phyloP scores from a whole-genome alignment of 1,140 invertebrate genomes.

The Drosophila lacertosa region DNA sequence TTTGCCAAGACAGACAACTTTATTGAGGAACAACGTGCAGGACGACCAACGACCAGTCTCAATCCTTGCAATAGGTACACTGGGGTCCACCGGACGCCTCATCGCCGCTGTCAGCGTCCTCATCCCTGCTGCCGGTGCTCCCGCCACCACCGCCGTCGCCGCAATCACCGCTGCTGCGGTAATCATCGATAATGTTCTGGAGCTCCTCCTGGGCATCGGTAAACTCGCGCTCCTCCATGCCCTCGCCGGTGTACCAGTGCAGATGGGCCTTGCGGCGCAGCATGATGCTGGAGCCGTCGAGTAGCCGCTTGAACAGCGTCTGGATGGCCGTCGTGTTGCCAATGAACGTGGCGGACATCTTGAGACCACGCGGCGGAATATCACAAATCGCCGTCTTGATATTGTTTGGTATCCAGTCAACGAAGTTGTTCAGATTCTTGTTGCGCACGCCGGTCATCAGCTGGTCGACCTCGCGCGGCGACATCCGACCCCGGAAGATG shows the following conservation, averaged over 20 bases:
- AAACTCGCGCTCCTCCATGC: constrained; percentile 92
- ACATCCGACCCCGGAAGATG: constrained; percentile 90
- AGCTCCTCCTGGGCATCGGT: constrained; percentile 87
- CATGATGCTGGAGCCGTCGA: constrained; percentile 90
- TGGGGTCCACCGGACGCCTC: constrained; percentile 2
- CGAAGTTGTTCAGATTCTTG: constrained; percentile 90
- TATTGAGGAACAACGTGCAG: too few species aligned
- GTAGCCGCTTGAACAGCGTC: constrained; percentile 90
- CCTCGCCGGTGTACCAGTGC: constrained; percentile 90
- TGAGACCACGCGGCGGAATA: constrained; percentile 88
- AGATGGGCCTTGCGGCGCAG: constrained; percentile 94
- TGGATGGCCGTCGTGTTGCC: constrained; percentile 90
- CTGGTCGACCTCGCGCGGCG: constrained; percentile 87
- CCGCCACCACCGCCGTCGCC: constrained; percentile 1
- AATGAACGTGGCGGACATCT: constrained; percentile 89
- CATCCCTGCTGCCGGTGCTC: neutral
- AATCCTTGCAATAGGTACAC: constrained; percentile 40
- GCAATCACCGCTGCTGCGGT: constrained; percentile 49
- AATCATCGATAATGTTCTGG: constrained; percentile 76
- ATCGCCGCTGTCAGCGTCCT: constrained; percentile 17
- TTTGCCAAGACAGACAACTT: neutral
- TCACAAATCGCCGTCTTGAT: constrained; percentile 90
- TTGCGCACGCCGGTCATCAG: constrained; percentile 90
- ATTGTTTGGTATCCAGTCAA: constrained; percentile 92
- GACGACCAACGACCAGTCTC: neutral